These are phyloP conservation scores for Xenus cinereus DNA, from an alignment of 2,113 vertebrate species.

Conservation along the genomic window DNA sequence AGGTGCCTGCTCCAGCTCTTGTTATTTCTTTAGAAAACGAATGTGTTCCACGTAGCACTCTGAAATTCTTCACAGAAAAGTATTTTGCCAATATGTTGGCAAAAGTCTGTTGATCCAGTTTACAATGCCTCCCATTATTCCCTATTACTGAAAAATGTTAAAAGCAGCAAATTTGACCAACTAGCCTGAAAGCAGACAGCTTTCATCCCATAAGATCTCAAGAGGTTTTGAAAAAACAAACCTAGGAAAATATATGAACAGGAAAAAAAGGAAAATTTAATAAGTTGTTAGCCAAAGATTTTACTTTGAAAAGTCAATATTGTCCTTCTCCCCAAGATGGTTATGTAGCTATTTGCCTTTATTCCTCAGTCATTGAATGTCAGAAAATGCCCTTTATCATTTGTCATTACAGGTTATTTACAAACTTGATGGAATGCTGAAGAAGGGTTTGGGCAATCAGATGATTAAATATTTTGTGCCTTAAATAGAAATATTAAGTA, in stretches of 20 bases:
- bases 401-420: conserved; percentile 14
- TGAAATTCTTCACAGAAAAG: background rate
- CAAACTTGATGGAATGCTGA: background rate
- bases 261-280: background rate
- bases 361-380: background rate
- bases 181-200: background rate
- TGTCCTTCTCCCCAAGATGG: background rate
- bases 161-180: background rate
- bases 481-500: background rate
- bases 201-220: background rate
- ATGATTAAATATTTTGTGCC: background rate
- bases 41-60: background rate
- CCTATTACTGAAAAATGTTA: background rate
- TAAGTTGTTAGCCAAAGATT: background rate
- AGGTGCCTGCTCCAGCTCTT: background rate
- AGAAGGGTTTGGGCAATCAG: background rate
- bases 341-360: background rate
- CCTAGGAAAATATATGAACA: background rate
- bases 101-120: background rate
- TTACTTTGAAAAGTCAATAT: background rate
- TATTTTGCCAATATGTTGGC: background rate
- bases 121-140: background rate
- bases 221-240: background rate
- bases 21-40: background rate
- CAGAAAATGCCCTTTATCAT: background rate